Base-by-base conservation (phyloP, 2,888 invertebrate genomes). In the Acanthosoma haemorrhoidale region DNA sequence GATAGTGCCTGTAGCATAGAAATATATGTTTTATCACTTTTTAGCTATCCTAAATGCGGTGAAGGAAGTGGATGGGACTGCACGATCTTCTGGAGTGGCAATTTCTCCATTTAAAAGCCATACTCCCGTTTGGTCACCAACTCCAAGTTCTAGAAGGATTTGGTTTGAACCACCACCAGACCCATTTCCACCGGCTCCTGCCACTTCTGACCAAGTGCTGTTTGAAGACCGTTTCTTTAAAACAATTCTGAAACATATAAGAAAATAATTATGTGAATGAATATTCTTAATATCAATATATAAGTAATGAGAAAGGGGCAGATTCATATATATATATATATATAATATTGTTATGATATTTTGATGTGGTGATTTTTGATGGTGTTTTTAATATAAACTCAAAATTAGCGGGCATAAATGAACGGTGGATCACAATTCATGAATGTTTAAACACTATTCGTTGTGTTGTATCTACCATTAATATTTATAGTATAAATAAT, bases 61-160 rank as follows among this genome's bases (percentile, higher is more conserved):
- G 70, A 75, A 75, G 72, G 74, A 70, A 4, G 74, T 71, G 58
- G 73, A 64, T 2, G 75, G 71, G 34, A 70, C 34, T 6, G 41
- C 32, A 25, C 60, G 58, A 57, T 69, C 64, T 41, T 76, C 77
- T 36, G 77, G 78, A 36, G 77, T 76, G 5, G 75, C 71, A 34
- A 77, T 71, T 59, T 78, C 78, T 57, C 79, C 80, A 25, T 77
- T 75, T 18, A 79, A 79, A n/a, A 79, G 76, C 75, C 79, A 80
- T 59, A 81, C 77, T 36, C 80, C 79, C 5, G 79, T 73, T 69
- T 80, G 79, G 73, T 81, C 80, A 1, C 81, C 81, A 39, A 79
- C 76, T 13, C 80, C 79, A 73, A 75, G 72, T 70, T 81, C 78
- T 64, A 80, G 74, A 3, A 81, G 76, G 32, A 80, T 41, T 58